Evolutionary conservation across 2,888 invertebrate species (phyloP), one percentile per base, ranked within the genome.

Genomic region (Thelaira solivaga): DNA sequence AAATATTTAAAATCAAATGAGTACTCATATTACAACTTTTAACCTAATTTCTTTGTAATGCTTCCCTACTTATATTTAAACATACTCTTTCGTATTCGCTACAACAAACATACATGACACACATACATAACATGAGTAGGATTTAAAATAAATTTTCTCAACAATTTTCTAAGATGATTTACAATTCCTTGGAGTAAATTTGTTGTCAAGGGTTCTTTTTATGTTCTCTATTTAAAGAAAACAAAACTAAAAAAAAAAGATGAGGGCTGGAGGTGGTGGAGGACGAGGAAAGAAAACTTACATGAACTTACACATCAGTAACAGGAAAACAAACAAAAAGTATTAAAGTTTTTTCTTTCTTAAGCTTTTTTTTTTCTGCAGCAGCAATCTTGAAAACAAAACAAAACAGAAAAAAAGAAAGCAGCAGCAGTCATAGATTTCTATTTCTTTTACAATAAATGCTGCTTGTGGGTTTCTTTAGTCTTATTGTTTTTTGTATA

Each of bases 401-500:
- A 31, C 31, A 11, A 31, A 31, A 31, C 1, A 8, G 8, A n/a
- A n/a, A n/a, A n/a, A n/a, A n/a, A n/a, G n/a, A n/a, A n/a, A n/a
- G n/a, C n/a, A n/a, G n/a, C n/a, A n/a, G n/a, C n/a, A n/a, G n/a
- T n/a, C n/a, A n/a, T n/a, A n/a, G n/a, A n/a, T n/a, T n/a, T n/a
- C n/a, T 31, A 8, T 31, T 31, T 31, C 6, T 13, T 51, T 10
- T 31, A 7, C 2, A 10, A 31, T 31, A 10, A n/a, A n/a, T n/a
- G n/a, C n/a, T n/a, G n/a, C 10, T 31, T 7, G 11, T 8, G 11
- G 24, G n/a, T n/a, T n/a, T n/a, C n/a, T n/a, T 26, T 43, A 31
- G 59, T 20, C 45, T 61, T 31, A 45, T 61, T 61, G 43, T 31
- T 61, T 61, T n/a, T 41, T 7, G 29, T 31, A 45, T 18, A 45